These are phyloP conservation scores for Brachirus orientalis DNA, from an alignment of 2,113 vertebrate genomes.

Conservation along the genomic window DNA sequence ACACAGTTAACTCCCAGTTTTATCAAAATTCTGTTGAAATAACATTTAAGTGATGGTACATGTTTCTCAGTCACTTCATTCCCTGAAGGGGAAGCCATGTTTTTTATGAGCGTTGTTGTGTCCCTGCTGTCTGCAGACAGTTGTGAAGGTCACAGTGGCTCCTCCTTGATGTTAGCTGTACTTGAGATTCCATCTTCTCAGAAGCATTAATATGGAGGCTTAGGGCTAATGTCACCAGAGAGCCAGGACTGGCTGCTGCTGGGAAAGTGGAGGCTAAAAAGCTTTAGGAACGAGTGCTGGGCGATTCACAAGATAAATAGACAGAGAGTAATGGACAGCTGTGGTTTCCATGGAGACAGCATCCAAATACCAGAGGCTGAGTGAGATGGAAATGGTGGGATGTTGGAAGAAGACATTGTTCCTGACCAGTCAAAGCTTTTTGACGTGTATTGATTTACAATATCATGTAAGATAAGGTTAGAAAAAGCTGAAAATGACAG, in stretches of 20 bases:
- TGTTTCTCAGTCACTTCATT: too few relatives aligned
- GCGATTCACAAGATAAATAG: constrained; percentile 44
- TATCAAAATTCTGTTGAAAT: too few relatives aligned
- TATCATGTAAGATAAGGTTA: too few relatives aligned
- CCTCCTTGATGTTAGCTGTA: too few relatives aligned
- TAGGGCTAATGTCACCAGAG: constrained; percentile 51
- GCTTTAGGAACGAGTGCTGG: not conserved
- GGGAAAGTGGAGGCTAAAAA: constrained; percentile 21
- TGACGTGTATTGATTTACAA: not conserved
- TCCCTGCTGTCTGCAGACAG: too few relatives aligned
- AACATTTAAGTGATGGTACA: too few relatives aligned
- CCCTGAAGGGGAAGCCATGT: too few relatives aligned
- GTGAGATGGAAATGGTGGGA: not conserved
- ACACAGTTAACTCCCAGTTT: too few relatives aligned
- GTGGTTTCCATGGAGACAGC: constrained; percentile 5
- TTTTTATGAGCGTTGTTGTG: too few relatives aligned
- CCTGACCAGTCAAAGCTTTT: not conserved
- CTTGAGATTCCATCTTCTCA: constrained; percentile 37
- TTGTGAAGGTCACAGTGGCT: too few relatives aligned
- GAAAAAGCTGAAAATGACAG: too few relatives aligned
- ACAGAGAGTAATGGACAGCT: not conserved
- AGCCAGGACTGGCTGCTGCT: constrained; percentile 6
- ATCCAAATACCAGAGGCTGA: not conserved
- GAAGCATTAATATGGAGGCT: constrained; percentile 46
- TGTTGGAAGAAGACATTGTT: not conserved